Evolutionary conservation across 2,888 invertebrate genomes (phyloP), one percentile per base, ranked within the genome.

Genomic region (Melanchra persicariae): DNA sequence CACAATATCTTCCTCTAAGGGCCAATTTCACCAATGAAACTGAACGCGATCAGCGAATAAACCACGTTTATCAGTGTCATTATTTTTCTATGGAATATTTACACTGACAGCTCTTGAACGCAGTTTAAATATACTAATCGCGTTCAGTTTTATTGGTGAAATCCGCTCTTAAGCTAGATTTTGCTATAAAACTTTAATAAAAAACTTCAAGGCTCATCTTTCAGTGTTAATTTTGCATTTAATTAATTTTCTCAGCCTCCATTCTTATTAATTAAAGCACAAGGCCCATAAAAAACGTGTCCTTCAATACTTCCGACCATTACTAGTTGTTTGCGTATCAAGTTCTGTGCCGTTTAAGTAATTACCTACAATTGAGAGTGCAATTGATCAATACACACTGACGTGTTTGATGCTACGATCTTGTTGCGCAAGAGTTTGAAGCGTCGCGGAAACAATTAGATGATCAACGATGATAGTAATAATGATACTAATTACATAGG

Each of bases 221-320:
- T 1, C 26, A 63, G 26, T 24, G 1, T 52, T 26, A 76, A 51
- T 43, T 4, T 7, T 26, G 37, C 12, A 26, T 55, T 55, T n/a
- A 55, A 70, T 70, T 43, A 55, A 45, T 59, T 74, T 76, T 47
- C 22, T 52, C 12, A 26, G 22, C 17, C 26, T 24, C 3, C 19
- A 34, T 63, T 45, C 30, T 40, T 51, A 26, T 30, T 30, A 6
- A 58, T 43, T 57, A 52, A 63, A 74, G 55, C 30, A 59, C 72
- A 54, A 63, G 60, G 1, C 10, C 10, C 45, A 70, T 73, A 73
- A 70, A n/a, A 66, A 81, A 76, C 65, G 7, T 12, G 74, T 64
- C 77, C 81, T 82, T 74, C 68, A 70, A 10, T 12, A 60, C 52
- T 82, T 82, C 82, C 85, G 72, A 65, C 84, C 71, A 68, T 72